Evolutionary conservation across 2,888 invertebrate genomes (phyloP).

Genomic region (Nemoura dubitans): DNA sequence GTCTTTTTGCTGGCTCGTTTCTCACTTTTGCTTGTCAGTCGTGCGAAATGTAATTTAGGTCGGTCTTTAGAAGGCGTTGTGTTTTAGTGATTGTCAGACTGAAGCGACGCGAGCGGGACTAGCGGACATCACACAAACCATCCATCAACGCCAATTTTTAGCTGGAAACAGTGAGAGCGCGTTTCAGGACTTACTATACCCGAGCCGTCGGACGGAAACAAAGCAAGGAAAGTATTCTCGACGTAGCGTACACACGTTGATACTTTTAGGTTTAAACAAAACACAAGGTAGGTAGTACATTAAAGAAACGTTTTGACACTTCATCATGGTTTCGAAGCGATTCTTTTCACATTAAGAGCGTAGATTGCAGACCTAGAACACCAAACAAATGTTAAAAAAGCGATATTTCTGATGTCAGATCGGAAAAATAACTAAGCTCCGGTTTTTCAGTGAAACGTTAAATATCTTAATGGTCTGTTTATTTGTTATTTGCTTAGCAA

Average conservation of each 20-base stretch:
- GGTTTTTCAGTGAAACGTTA: too few species aligned
- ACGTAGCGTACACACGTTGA: background rate
- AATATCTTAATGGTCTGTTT: too few species aligned
- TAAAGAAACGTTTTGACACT: background rate
- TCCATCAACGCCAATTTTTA: slow-evolving; percentile 37
- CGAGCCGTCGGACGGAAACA: background rate
- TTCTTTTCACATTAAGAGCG: too few species aligned
- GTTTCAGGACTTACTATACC: background rate
- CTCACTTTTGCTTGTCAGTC: slow-evolving; percentile 27
- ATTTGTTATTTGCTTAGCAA: too few species aligned
- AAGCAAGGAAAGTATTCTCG: background rate
- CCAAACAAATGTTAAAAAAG: too few species aligned
- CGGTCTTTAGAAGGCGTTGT: slow-evolving; percentile 28
- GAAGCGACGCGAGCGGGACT: background rate
- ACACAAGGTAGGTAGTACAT: background rate
- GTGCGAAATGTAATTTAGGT: slow-evolving; percentile 38
- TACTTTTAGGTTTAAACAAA: background rate
- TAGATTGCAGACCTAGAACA: too few species aligned
- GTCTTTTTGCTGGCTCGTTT: slow-evolving; percentile 7
- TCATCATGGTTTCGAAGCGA: too few species aligned
- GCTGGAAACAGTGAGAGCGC: background rate
- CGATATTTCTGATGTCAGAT: too few species aligned
- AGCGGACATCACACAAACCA: slow-evolving; percentile 33
- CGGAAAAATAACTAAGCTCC: too few species aligned
- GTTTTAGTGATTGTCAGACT: slow-evolving; percentile 31